Evolutionary conservation across 35 echinoderm and acorn worm genomes (phyloP), one percentile per base, ranked within the genome.

Genomic region (Diadema setosum): DNA sequence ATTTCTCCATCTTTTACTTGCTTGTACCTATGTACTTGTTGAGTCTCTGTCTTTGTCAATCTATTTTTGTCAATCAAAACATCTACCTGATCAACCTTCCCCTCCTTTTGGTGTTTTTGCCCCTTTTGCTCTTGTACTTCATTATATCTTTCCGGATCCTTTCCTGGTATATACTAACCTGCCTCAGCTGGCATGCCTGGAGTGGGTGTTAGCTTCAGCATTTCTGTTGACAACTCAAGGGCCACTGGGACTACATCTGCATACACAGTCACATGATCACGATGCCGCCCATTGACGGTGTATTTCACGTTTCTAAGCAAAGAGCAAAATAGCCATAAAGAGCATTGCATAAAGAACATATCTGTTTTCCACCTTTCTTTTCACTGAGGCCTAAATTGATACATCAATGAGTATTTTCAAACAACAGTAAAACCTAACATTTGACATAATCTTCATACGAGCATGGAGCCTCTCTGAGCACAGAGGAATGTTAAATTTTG

Each of bases 171-270:
- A 6, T 32, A 3, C 81, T 7, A 82, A 97, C 94, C 94, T 93
- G 94, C 94, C 83, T 97, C 94, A 90, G 95, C 91, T 30, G 95
- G 95, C 59, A 97, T 78, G 31, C 95, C 95, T 17, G 95, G 95
- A 26, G 91, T 91, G 25, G 95, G 91, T 50, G 67, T 87, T 5
- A 97, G 65, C 18, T 83, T 17, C 14, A 97, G 69, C 45, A 57
- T 35, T 30, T 93, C 80, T 8, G 92, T 80, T 1, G 95, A 94
- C 20, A 97, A 83, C 49, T 87, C 88, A 21, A 97, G 44, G 5
- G 91, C 84, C 8, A 97, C 95, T 14, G 82, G 80, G 5, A 93
- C 91, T 37, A 97, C 95, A 90, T 97, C 95, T 52, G 95, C 95
- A 91, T 88, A 94, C 44, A 97, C 95, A 21, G 93, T 94, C 34